Conservation (phyloP, 2,113 vertebrate species). For the rabbit (Oryctolagus cuniculus) region mOryCun1.1 NC_091449.1:31436501-31437000, state of each 20-base stretch:
- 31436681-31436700: neutral
- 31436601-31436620: neutral
- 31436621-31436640: conserved; percentile 28
- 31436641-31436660: neutral
- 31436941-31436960: neutral
- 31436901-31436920: conserved; percentile 19
- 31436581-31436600: conserved; percentile 4
- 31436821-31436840: too few relatives aligned
- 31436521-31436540: neutral
- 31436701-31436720: conserved; percentile 35
- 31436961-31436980: neutral
- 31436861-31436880: too few relatives aligned
- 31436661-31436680: neutral
- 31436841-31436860: too few relatives aligned
- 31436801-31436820: too few relatives aligned
- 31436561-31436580: neutral
- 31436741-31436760: too few relatives aligned
- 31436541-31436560: neutral
- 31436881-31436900: neutral
- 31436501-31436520: neutral
- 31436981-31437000: neutral
- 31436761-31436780: too few relatives aligned
- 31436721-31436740: neutral
- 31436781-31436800: too few relatives aligned
- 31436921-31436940: conserved; percentile 3